Evolutionary conservation across 2,113 vertebrate species (phyloP).

Genomic region (Calidris pygmaea): DNA sequence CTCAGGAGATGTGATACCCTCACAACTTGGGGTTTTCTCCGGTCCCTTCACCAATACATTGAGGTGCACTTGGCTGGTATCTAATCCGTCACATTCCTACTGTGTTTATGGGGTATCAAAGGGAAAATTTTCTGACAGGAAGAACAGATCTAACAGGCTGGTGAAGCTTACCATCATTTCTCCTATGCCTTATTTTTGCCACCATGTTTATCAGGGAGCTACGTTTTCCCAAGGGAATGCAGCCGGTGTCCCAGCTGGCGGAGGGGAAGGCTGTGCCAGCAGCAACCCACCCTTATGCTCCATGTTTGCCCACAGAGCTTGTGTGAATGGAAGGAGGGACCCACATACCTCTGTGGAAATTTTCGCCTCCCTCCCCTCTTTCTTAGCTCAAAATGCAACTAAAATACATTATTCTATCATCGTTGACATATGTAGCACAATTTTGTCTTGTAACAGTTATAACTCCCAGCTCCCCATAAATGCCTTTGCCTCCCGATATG

Average conservation of each 20-base stretch:
- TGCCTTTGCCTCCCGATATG: neutral
- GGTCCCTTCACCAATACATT: neutral
- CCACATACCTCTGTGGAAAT: neutral
- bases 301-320: neutral
- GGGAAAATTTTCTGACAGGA: neutral
- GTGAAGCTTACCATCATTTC: neutral
- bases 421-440: neutral
- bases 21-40: neutral
- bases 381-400: neutral
- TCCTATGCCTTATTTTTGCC: neutral
- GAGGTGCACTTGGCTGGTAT: neutral
- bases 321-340: neutral
- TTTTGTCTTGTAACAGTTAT: neutral
- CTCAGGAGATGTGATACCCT: neutral
- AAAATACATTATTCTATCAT: neutral
- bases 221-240: accelerated
- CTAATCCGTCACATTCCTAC: neutral
- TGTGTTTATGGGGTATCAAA: neutral
- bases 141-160: neutral
- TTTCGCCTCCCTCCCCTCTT: neutral
- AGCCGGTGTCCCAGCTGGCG: neutral
- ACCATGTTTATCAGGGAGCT: neutral
- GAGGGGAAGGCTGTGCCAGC: neutral
- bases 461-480: neutral
- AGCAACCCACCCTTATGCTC: accelerated